Percentiles rank a stretch among this genome's conserved stretches.
Evolutionary conservation across 2,113 vertebrate genomes (phyloP).

Genomic region (Rhabdornis inornatus): DNA sequence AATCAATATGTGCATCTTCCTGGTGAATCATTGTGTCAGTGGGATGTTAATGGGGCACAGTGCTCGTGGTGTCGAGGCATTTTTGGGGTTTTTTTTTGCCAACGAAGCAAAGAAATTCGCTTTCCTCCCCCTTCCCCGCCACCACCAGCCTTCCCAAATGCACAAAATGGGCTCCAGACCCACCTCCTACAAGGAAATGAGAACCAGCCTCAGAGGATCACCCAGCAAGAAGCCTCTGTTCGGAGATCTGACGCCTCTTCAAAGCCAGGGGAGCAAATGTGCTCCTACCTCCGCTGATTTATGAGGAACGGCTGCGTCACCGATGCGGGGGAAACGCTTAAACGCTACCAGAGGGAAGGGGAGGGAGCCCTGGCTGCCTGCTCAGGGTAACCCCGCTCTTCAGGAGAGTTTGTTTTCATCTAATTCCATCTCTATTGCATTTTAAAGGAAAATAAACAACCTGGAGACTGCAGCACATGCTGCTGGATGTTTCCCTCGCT

Average conservation of each 20-base stretch:
- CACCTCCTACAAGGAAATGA: constrained; percentile 59
- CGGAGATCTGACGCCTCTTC: constrained; percentile 34
- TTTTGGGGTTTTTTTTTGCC: neutral
- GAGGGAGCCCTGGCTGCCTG: neutral
- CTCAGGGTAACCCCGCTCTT: neutral
- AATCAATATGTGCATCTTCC: constrained; percentile 10
- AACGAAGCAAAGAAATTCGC: constrained; percentile 10
- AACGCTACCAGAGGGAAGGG: neutral
- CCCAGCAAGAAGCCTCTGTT: constrained; percentile 4
- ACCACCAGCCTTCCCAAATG: neutral
- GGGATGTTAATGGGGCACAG: constrained; percentile 27
- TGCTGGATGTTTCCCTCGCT: neutral
- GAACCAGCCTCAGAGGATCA: constrained; percentile 25
- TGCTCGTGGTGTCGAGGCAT: neutral
- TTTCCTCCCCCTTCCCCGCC: constrained; percentile 1
- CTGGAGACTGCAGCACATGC: neutral
- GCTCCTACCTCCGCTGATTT: constrained; percentile 11
- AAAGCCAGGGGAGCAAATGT: neutral
- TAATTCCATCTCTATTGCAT: neutral
- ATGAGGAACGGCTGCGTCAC: neutral
- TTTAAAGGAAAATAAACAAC: constrained; percentile 24
- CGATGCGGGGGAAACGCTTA: neutral
- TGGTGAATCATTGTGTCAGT: neutral
- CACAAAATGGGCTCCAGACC: constrained; percentile 63
- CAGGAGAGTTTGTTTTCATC: neutral